A percentile compares a stretch with the other conserved stretches of the same genome.
Evolutionary conservation across 2,888 invertebrate genomes (phyloP).

Genomic region (Catocala sponsa): DNA sequence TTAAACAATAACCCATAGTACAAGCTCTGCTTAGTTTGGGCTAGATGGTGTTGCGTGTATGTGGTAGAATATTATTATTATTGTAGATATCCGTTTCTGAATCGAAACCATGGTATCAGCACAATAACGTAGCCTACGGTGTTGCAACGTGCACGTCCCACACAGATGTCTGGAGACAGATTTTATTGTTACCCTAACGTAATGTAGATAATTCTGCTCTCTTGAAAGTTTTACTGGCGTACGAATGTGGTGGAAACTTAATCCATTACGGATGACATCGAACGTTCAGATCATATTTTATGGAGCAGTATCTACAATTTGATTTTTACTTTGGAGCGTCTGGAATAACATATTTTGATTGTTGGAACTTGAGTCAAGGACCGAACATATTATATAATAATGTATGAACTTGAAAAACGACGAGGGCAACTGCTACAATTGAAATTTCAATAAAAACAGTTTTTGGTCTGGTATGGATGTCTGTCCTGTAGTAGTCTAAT

Average conservation of each 20-base stretch:
- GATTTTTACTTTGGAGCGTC: not conserved
- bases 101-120: conserved; percentile 7
- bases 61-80: too few relatives aligned
- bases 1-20: too few relatives aligned
- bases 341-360: not conserved
- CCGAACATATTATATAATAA: too few relatives aligned
- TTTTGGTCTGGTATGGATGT: too few relatives aligned
- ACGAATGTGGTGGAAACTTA: conserved; percentile 18
- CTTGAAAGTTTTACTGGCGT: conserved; percentile 33
- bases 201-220: conserved; percentile 30
- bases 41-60: too few relatives aligned
- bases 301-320: not conserved
- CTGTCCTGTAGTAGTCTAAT: too few relatives aligned
- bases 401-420: too few relatives aligned
- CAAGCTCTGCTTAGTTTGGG: too few relatives aligned
- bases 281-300: conserved; percentile 10
- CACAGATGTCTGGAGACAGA: conserved; percentile 35
- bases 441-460: too few relatives aligned
- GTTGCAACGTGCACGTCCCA: conserved; percentile 35
- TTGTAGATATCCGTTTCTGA: not conserved
- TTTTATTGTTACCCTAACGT: conserved; percentile 45
- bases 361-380: too few relatives aligned
- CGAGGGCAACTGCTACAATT: too few relatives aligned
- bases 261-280: conserved; percentile 21
- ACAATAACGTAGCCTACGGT: conserved; percentile 15